Evolutionary conservation across 2,888 invertebrate species (phyloP).

Genomic region (Danaus chrysippus): DNA sequence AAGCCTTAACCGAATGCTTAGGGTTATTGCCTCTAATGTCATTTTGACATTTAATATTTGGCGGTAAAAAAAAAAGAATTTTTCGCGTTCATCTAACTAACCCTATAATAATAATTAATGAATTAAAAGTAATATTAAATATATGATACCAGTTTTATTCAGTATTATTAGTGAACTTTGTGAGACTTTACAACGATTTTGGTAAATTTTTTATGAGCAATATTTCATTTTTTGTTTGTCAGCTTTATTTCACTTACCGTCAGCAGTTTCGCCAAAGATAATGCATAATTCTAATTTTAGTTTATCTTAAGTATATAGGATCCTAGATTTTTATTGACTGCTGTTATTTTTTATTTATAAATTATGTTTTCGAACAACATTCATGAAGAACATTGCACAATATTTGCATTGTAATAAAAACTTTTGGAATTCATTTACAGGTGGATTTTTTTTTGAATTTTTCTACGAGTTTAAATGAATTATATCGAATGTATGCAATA

Average conservation of each 20-base stretch:
- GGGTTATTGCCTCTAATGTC: conserved; percentile 10
- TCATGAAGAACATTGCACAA: conserved; percentile 6
- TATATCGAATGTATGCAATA: conserved; percentile 21
- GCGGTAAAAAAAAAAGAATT: conserved; percentile 22
- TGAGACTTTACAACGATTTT: conserved; percentile 75
- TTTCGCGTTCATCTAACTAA: conserved; percentile 29
- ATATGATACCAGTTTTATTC: conserved; percentile 67
- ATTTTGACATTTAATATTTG: conserved; percentile 24
- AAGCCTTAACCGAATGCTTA: background rate
- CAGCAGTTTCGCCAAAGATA: conserved; percentile 78
- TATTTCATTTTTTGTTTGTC: conserved; percentile 42
- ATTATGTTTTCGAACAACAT: too few relatives aligned
- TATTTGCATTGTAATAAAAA: background rate
- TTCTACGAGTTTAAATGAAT: background rate
- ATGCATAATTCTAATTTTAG: conserved; percentile 70
- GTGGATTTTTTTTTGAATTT: conserved; percentile 1
- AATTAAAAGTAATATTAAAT: conserved; percentile 46
- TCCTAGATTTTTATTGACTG: conserved; percentile 27
- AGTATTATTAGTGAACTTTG: conserved; percentile 71
- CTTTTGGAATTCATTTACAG: conserved; percentile 1
- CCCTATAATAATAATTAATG: conserved; percentile 22
- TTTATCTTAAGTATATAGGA: conserved; percentile 27
- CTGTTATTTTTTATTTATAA: conserved; percentile 19
- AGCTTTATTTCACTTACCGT: conserved; percentile 56
- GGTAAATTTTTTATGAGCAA: conserved; percentile 55